Conservation (phyloP, 2,888 invertebrate genomes). For the Agonopterix heracliana region DNA sequence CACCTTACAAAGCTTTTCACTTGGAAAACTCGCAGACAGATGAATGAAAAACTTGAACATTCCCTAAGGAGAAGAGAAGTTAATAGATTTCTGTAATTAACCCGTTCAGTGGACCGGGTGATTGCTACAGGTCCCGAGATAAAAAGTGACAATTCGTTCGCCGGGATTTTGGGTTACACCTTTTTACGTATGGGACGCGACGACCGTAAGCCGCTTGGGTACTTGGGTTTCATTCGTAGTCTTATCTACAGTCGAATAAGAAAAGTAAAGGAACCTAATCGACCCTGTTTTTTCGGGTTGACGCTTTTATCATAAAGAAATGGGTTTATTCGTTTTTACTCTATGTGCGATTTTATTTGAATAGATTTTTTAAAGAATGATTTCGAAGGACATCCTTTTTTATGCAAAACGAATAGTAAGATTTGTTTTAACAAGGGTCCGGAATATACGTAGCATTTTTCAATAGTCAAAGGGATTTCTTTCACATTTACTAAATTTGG, state of each 20-base stretch:
- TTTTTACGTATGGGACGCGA: constrained; percentile 29
- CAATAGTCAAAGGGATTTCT: too few relatives aligned
- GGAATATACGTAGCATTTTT: too few relatives aligned
- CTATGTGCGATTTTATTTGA: background rate
- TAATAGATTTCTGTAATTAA: constrained; percentile 77
- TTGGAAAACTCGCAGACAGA: constrained; percentile 49
- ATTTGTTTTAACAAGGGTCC: too few relatives aligned
- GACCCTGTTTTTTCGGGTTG: constrained; percentile 26
- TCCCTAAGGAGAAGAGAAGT: constrained; percentile 62
- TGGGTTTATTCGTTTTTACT: background rate
- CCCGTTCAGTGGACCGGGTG: constrained; percentile 71
- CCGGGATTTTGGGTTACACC: constrained; percentile 12
- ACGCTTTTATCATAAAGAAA: constrained; percentile 45
- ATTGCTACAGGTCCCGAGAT: constrained; percentile 61
- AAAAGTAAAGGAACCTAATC: constrained; percentile 11
- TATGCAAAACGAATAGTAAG: too few relatives aligned
- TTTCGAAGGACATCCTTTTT: too few relatives aligned
- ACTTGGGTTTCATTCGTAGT: constrained; percentile 18
- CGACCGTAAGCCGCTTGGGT: constrained; percentile 30
- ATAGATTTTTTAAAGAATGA: background rate
- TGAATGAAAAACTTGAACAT: constrained; percentile 48
- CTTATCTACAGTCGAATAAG: constrained; percentile 9
- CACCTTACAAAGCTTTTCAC: constrained; percentile 16
- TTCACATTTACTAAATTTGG: too few relatives aligned
- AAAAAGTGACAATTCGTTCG: constrained; percentile 40